phyloP scores from a whole-genome alignment of 2,888 invertebrate genomes.

The Orthosia gracilis region DNA sequence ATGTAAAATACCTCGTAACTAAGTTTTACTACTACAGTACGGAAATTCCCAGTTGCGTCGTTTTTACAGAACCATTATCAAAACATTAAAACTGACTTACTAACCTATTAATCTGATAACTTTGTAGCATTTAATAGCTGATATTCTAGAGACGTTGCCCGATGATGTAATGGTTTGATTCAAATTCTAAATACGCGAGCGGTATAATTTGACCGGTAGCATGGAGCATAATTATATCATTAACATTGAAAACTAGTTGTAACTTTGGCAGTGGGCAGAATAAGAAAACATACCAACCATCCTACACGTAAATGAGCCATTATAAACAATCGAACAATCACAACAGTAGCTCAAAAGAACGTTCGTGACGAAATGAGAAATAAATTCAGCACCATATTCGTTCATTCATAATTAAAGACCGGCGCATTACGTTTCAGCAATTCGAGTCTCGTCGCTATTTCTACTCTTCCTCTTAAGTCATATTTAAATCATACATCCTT shows the following conservation, averaged over 20 bases:
- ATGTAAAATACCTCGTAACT: slow-evolving; percentile 51
- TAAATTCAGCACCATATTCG: slow-evolving; percentile 39
- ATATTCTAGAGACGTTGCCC: slow-evolving; percentile 36
- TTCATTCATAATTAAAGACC: slow-evolving; percentile 52
- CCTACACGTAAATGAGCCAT: slow-evolving; percentile 4
- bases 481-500: slow-evolving; percentile 50
- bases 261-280: slow-evolving; percentile 40
- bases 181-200: slow-evolving; percentile 42
- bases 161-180: slow-evolving; percentile 55
- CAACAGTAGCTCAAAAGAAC: slow-evolving; percentile 15
- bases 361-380: slow-evolving; percentile 32
- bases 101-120: slow-evolving; percentile 53
- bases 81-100: slow-evolving; percentile 59
- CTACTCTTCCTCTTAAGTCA: slow-evolving; percentile 44
- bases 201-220: slow-evolving; percentile 41
- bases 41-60: slow-evolving; percentile 34
- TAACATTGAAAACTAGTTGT: slow-evolving; percentile 54
- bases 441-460: slow-evolving; percentile 52
- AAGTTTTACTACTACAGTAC: slow-evolving; percentile 50
- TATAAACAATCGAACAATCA: background rate
- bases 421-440: slow-evolving; percentile 55
- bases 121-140: slow-evolving; percentile 35
- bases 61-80: slow-evolving; percentile 35
- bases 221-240: slow-evolving; percentile 44
- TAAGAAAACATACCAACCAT: slow-evolving; percentile 1